phyloP scores from a whole-genome alignment of 2,113 vertebrate species.

The Gymnocephalus cernua region DNA sequence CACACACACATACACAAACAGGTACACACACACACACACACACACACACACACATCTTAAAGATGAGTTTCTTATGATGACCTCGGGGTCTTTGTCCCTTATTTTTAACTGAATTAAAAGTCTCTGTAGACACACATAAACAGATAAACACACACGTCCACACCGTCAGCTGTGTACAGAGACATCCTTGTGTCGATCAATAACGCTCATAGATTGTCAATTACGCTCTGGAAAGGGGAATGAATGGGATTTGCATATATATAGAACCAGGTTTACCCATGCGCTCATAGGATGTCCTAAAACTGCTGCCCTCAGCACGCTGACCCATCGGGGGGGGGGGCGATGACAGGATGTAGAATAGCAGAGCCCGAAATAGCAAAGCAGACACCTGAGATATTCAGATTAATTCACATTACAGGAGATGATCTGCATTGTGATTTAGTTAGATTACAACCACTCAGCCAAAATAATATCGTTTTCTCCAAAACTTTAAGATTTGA shows the following conservation, averaged over 20 bases:
- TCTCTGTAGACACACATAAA: constrained; percentile 39
- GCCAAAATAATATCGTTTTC: too few relatives aligned
- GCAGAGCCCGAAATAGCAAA: constrained; percentile 1
- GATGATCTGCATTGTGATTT: neutral
- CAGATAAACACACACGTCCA: constrained; percentile 58
- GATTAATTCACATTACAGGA: constrained; percentile 18
- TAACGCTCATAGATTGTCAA: constrained; percentile 83
- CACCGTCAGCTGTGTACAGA: constrained; percentile 53
- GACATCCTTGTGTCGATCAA: constrained; percentile 81
- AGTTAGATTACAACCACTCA: neutral
- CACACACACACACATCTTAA: neutral
- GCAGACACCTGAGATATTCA: constrained; percentile 37
- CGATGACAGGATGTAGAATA: constrained; percentile 1
- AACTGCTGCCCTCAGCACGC: constrained; percentile 83
- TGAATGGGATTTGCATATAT: constrained; percentile 86
- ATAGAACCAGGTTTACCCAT: constrained; percentile 81
- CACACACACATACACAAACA: too few relatives aligned
- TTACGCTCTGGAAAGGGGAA: constrained; percentile 68
- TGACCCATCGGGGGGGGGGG: constrained; percentile 38
- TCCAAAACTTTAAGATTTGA: too few relatives aligned
- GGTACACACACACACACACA: neutral
- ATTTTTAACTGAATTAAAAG: constrained; percentile 47
- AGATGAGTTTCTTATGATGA: constrained; percentile 21
- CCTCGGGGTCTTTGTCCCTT: neutral
- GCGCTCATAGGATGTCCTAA: constrained; percentile 73